Evolutionary conservation across 1,140 invertebrate genomes (phyloP), one percentile per base, ranked within the genome.

Genomic region (Achroia grisella): DNA sequence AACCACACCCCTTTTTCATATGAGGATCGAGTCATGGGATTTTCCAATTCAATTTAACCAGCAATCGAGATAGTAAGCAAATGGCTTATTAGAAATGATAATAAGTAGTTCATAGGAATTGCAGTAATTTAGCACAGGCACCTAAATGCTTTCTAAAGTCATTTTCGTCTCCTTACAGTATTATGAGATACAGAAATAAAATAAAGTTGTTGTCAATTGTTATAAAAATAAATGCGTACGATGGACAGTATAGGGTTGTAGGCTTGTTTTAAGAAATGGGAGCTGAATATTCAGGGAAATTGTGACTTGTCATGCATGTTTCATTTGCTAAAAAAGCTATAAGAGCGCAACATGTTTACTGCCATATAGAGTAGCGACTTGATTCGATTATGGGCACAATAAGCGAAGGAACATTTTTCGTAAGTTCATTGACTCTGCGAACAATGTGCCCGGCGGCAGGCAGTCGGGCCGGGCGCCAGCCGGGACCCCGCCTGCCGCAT

Each of bases 21-120:
- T 70, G 55, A 73, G 62, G 50, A 58, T 60, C 71, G 60, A 81
- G 68, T 81, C 80, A 84, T 65, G 77, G 80, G 80, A 74, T 77
- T 81, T 84, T 84, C 77, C 80, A 75, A 81, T 79, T 84, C 72
- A 78, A 80, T 82, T 80, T 84, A 66, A 58, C 55, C 60, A 52
- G 54, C 66, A 53, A 67, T 68, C 56, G 52, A 69, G 53, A 72
- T n/a, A n/a, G n/a, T n/a, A 62, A 62, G 53, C 52, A 52, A 62
- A 60, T 62, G 51, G 49, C 33, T 33, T 31, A 48, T 11, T 29
- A 39, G 30, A n/a, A 36, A n/a, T n/a, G 36, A 17, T 51, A 52
- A 62, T 48, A 32, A 33, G 52, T 48, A 35, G 39, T 35, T 35
- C 52, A 56, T 33, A 40, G 32, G 39, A 50, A 47, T 8, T 39